Conservation (phyloP, 1,140 invertebrate species). For the Pygmarrhopalites habei region DNA sequence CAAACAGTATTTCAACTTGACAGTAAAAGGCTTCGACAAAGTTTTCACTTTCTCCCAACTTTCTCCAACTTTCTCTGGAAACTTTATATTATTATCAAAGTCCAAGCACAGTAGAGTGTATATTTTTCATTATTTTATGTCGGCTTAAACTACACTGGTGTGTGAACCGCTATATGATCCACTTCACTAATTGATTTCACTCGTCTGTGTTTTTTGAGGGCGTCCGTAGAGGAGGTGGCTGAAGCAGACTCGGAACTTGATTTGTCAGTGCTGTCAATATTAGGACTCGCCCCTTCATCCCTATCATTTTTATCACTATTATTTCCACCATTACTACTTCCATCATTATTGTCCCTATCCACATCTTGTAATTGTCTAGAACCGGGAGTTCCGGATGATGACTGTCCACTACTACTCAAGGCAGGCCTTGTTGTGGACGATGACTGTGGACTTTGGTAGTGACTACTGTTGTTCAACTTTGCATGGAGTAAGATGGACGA, state of each 20-base stretch:
- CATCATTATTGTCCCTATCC: conserved; percentile 6
- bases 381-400: background rate
- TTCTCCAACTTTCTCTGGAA: background rate
- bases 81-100: background rate
- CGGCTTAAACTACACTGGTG: conserved; percentile 40
- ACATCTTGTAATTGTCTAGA: conserved; percentile 14
- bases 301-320: background rate
- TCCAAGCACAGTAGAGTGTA: background rate
- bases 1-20: background rate
- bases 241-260: background rate
- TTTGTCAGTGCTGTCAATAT: background rate
- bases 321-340: background rate
- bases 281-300: background rate
- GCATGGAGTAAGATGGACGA: conserved; percentile 16
- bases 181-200: conserved; percentile 66
- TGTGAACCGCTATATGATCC: conserved; percentile 50
- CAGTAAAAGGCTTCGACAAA: background rate
- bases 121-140: background rate
- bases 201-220: conserved; percentile 52
- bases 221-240: background rate
- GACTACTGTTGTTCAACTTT: background rate
- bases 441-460: background rate
- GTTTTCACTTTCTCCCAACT: background rate
- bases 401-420: background rate
- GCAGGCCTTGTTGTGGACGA: background rate